Evolutionary conservation across 92 coral and sea anemone species (phyloP), one percentile per base, ranked within the genome.

Genomic region (Scolanthus callimorphus): DNA sequence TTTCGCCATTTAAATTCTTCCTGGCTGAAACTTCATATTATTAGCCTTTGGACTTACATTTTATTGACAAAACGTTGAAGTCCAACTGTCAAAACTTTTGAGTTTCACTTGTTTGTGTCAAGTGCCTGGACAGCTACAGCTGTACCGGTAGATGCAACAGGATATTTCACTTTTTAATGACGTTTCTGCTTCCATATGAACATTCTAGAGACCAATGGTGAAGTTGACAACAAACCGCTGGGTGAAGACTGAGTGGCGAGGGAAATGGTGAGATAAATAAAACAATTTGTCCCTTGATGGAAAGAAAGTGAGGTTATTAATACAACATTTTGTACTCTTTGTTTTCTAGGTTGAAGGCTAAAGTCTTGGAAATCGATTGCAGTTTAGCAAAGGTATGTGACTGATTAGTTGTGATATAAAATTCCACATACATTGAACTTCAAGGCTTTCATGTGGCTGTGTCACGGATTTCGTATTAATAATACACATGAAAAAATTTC

Each of bases 241-340:
- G 97, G 95, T 92, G 15, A 85, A 90, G 39, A 92, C 97, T 21
- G 97, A 92, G 41, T 92, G 97, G 97, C 80, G 88, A 46, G 97
- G 97, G 1, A 89, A 92, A 30, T 92, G 97, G 97, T 92, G 41
- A 63, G 73, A 34, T 6, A 34, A 34, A 34, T 15, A 34, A 15
- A 34, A 34, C 15, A 15, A 34, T 34, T 34, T 34, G 41, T 34
- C 8, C n/a, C n/a, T n/a, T n/a, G n/a, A n/a, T n/a, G n/a, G n/a
- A n/a, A 46, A 96, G 97, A 1, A 89, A 92, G 27, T 92, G 97
- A 96, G 87, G 41, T 59, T 68, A 34, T 6, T 6, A 34, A 34
- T 15, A 34, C 8, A 34, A 34, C 15, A 15, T 6, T 34, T 34
- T 34, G 41, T 34, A n/a, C 8, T 29, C 22, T 41, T 29, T 61